Evolutionary conservation across 2,113 vertebrate genomes (phyloP), one percentile per base, ranked within the genome.

Genomic region (Leptosomus discolor): DNA sequence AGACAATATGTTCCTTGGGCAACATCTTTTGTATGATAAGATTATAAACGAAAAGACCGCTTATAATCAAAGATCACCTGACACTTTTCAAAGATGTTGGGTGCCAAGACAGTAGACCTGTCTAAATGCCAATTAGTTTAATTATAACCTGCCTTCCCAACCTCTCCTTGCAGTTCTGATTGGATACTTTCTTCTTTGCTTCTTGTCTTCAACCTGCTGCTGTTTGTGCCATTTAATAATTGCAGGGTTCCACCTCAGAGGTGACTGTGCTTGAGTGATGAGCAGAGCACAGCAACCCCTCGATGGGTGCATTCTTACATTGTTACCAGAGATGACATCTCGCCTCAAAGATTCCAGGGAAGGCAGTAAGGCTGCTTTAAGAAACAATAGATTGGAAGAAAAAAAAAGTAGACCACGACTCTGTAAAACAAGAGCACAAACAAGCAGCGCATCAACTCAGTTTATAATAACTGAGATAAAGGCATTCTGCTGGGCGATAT

Each of bases 371-470:
- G 43, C 6, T 3, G 3, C 45, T 53, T 80, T 23, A 75, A 75
- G 57, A 90, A 83, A 50, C 41, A 82, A 20, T 9, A 3, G 69
- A 48, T 85, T 90, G 57, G 37, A 82, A 75, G 26, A 1, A 4
- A 2, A 29, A 20, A 14, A 36, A 50, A 20, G 5, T 14, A 57
- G 18, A 46, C 24, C 12, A 19, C n/a, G 39, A 54, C 14, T 53
- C 45, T 2, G 1, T 64, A 46, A 87, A 91, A 70, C 10, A 58
- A 70, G 48, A 91, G 13, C 1, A 1, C 78, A 82, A 82, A 74
- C 4, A 8, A 82, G 36, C 26, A 91, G 22, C 0, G 1, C 16
- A 67, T 63, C 0, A 0, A 41, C 45, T 84, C 36, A 20, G 39
- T 77, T 86, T 57, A 57, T 4, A 11, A 70, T 16, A 50, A 41